Percentiles rank a stretch among this genome's conserved stretches.
phyloP scores from a whole-genome alignment of 2,888 invertebrate genomes.

The Noctua fimbriata region DNA sequence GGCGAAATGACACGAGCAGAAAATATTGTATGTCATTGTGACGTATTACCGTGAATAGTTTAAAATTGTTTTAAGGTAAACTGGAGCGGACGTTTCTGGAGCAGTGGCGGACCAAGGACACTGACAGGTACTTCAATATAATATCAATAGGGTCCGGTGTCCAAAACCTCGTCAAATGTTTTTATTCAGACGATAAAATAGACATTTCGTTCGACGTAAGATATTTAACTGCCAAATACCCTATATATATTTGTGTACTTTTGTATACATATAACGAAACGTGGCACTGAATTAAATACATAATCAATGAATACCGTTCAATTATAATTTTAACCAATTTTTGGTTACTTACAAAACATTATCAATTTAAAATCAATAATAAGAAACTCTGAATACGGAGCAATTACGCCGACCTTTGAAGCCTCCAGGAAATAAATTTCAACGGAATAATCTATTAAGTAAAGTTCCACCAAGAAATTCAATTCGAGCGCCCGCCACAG shows the following conservation, averaged over 20 bases:
- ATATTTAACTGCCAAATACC: not conserved
- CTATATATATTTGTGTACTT: not conserved
- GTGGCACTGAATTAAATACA: not conserved
- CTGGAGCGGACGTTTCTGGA: not conserved
- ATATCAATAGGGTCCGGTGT: not conserved
- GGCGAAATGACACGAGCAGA: constrained; percentile 28
- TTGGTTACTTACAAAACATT: constrained; percentile 1
- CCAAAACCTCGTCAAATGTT: not conserved
- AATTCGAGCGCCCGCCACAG: constrained; percentile 50
- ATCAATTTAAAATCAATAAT: constrained; percentile 28
- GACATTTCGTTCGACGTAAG: not conserved
- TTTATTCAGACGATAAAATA: not conserved
- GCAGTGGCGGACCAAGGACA: not conserved
- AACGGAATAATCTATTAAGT: constrained; percentile 59
- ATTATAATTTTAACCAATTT: not conserved
- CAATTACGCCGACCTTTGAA: constrained; percentile 48
- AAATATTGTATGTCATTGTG: constrained; percentile 37
- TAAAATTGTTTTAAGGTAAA: not conserved
- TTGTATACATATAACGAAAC: not conserved
- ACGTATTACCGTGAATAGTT: not conserved
- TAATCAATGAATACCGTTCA: not conserved
- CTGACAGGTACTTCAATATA: not conserved
- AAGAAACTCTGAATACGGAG: constrained; percentile 30
- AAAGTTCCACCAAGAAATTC: constrained; percentile 63
- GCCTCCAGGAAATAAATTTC: constrained; percentile 51